phyloP scores from a whole-genome alignment of 2,113 vertebrate species.

The Pomatorhinus ruficollis region DNA sequence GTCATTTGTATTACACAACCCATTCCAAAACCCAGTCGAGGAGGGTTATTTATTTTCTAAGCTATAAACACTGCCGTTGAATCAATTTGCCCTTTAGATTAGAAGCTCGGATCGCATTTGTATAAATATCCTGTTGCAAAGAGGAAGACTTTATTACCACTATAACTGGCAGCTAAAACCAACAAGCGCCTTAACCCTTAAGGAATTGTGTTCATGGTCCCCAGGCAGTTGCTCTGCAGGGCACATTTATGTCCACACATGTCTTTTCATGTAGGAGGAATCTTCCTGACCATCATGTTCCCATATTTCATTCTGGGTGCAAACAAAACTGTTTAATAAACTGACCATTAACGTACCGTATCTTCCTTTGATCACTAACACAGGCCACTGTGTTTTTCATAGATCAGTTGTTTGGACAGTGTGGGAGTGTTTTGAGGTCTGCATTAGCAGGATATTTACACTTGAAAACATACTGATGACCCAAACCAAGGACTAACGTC shows the following conservation, averaged over 20 bases:
- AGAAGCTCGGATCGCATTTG: constrained; percentile 27
- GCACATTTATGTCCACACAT: neutral
- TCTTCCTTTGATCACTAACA: constrained; percentile 66
- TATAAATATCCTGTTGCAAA: constrained; percentile 69
- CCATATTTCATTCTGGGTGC: constrained; percentile 37
- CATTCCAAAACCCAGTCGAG: constrained; percentile 18
- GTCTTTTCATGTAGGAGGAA: constrained; percentile 4
- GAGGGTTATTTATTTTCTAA: constrained; percentile 56
- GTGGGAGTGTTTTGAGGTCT: constrained; percentile 50
- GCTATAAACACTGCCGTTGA: constrained; percentile 59
- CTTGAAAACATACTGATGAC: constrained; percentile 53
- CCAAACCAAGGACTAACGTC: constrained; percentile 37
- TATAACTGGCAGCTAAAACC: constrained; percentile 34
- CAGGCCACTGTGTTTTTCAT: constrained; percentile 55
- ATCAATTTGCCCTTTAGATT: constrained; percentile 65
- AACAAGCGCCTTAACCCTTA: constrained; percentile 15
- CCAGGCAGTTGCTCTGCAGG: neutral
- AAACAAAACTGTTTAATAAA: constrained; percentile 56
- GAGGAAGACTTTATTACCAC: constrained; percentile 40
- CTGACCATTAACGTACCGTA: constrained; percentile 22
- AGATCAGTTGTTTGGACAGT: constrained; percentile 62
- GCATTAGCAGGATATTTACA: constrained; percentile 69
- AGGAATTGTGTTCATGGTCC: neutral
- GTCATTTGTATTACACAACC: constrained; percentile 56
- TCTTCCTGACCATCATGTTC: neutral